Evolutionary conservation across 2,888 invertebrate species (phyloP), one percentile per base, ranked within the genome.

Genomic region (Reticulitermes lucifugus): DNA sequence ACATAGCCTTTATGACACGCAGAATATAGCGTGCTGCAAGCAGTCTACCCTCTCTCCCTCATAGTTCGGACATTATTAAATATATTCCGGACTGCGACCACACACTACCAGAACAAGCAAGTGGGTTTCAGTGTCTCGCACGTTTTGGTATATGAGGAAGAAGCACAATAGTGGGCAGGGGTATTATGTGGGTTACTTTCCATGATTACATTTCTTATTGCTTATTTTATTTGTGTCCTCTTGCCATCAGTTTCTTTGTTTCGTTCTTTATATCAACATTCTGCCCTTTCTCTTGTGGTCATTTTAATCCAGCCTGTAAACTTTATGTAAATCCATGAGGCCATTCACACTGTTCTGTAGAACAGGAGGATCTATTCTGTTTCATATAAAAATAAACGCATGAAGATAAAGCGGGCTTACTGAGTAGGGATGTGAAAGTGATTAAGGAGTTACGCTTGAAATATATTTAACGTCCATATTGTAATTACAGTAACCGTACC

Each of bases 131-230:
- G 77, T 5, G 35, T 77, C 46, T 43, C 51, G 41, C 46, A 43
- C 18, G 21, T 41, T 77, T 77, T 75, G 51, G 51, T 21, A 10
- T 77, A 77, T n/a, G 77, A 51, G 77, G 1, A 51, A n/a, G 22
- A 41, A 41, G 73, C 35, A 35, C 21, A 73, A 41, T 10, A 35
- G n/a, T 65, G 25, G 65, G 25, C 1, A 55, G 5, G 9, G 21
- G 14, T 46, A 51, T 46, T 3, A 21, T 77, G 77, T 46, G 77
- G 77, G 43, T 46, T 77, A 77, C 46, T 77, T 77, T 51, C 46
- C 46, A 77, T 77, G 43, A 77, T 77, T 46, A 77, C 77, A n/a
- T 77, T 46, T 51, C 46, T 46, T 77, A 77, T n/a, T 77, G 51
- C 25, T 77, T 77, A 73, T 77, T 41, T 77, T 46, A 51, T n/a